Evolutionary conservation across 2,797 vertebrate species (phyloP), one percentile per base, ranked within the genome.

Genomic region (Mareca strepera): DNA sequence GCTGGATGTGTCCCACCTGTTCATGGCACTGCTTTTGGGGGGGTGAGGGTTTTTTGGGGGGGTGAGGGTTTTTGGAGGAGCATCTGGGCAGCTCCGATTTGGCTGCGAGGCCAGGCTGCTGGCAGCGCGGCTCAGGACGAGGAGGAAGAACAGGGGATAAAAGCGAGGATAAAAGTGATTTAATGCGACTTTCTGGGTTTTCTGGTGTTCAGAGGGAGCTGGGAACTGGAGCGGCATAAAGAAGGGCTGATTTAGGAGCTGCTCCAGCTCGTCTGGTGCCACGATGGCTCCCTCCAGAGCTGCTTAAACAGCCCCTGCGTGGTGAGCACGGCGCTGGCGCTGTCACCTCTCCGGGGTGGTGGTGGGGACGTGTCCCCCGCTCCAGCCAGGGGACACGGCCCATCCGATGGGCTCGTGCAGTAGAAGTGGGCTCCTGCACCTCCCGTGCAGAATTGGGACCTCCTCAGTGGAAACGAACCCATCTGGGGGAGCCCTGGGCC

Each of bases 111-210:
- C 82, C 29, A 55, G 82, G 69, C 78, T 18, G 66, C 37, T 66
- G 82, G 33, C 66, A 63, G 80, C 1, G 0, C 2, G 0, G 44
- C 76, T 82, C 50, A 17, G 55, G 55, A 62, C 0, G 3, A 70
- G 46, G 66, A 76, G 67, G 76, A 69, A 62, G 92, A 93, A 52
- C 9, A 10, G 69, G 52, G 72, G 75, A 86, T 85, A 76, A 92
- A 88, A 82, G 56, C 68, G 90, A 94, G 72, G 75, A 86, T 85
- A 76, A 92, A 88, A 82, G 60, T 76, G 90, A 94, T 86, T 92
- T 72, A 82, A 39, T 33, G 67, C 1, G 25, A 44, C 77, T 76
- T 37, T n/a, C 76, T 41, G 72, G 41, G 17, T 63, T 85, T 82
- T 44, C 58, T 29, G 68, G 67, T 12, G 58, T 39, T 64, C 13